Evolutionary conservation across 2,797 vertebrate species (phyloP), one percentile per base, ranked within the genome.

Genomic region (Betta splendens): DNA sequence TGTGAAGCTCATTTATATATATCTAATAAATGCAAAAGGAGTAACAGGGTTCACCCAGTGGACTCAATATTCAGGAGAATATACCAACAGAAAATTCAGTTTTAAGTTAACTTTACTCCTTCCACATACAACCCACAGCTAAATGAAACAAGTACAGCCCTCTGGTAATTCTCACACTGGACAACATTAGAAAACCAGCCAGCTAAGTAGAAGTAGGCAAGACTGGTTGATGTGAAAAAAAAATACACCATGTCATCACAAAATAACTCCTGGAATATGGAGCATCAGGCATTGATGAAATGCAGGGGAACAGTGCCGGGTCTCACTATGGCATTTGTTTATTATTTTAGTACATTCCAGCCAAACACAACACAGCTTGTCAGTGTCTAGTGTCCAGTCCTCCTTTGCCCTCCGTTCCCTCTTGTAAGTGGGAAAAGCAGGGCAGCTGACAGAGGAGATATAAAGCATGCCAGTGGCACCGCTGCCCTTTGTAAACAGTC

Each of bases 401-500:
- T 72, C 56, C 3, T 49, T 52, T 59, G 59, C 59, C 32, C 65
- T 70, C 53, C 45, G 13, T 42, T 56, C 55, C 39, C 58, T 59
- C 44, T 64, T 77, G 70, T 77, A 75, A 76, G 69, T 66, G 60
- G 65, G 60, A 46, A 83, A 85, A 84, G 61, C 79, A 81, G 81
- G 77, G 65, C 85, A 83, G 66, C 85, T 88, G 83, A 87, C 85
- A 78, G 69, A 79, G 63, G 79, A 87, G 73, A 87, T 87, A 69
- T 84, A 77, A 83, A 85, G 72, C 77, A 58, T 47, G 77, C 83
- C 84, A 75, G 74, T 89, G 84, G 82, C 81, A 80, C 70, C 54
- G 13, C 76, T 85, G 85, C 74, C 77, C 84, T 87, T 68, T 85
- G 71, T 84, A 87, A 86, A 83, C 86, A 85, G 78, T 80, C 72